Evolutionary conservation across 2,797 vertebrate genomes (phyloP).

Genomic region (Notoglanidium macrostoma): DNA sequence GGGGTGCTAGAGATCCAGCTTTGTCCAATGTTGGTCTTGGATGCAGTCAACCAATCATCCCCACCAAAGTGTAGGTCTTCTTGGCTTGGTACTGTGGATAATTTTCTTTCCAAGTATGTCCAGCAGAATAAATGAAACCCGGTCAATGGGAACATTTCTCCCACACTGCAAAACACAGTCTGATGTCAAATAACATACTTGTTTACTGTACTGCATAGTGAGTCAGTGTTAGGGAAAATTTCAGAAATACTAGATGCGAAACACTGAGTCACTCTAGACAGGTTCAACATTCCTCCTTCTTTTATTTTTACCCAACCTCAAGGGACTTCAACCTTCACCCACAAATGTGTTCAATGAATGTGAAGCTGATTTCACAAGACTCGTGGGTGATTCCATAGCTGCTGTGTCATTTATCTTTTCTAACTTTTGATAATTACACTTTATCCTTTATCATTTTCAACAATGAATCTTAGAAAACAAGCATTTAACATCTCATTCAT

Average conservation of each 20-base stretch:
- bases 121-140: slow-evolving; percentile 42
- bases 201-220: not conserved
- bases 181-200: slow-evolving; percentile 11
- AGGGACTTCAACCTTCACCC: not conserved
- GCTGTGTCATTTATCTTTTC: not conserved
- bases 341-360: not conserved
- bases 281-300: not conserved
- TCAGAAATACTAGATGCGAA: not conserved
- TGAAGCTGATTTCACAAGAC: too few species aligned
- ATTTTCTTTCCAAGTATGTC: slow-evolving; percentile 60
- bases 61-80: not conserved
- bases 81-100: slow-evolving; percentile 53
- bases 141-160: slow-evolving; percentile 45
- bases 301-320: not conserved
- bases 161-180: slow-evolving; percentile 44
- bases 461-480: not conserved
- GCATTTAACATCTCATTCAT: not conserved
- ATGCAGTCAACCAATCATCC: not conserved
- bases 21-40: not conserved
- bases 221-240: not conserved
- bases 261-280: slow-evolving; percentile 1
- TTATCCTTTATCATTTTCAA: not conserved
- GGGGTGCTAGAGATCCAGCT: slow-evolving; percentile 45
- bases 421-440: not conserved
- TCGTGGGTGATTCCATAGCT: not conserved